Conservation (phyloP, 1,140 invertebrate genomes). For the Arion vulgaris region DNA sequence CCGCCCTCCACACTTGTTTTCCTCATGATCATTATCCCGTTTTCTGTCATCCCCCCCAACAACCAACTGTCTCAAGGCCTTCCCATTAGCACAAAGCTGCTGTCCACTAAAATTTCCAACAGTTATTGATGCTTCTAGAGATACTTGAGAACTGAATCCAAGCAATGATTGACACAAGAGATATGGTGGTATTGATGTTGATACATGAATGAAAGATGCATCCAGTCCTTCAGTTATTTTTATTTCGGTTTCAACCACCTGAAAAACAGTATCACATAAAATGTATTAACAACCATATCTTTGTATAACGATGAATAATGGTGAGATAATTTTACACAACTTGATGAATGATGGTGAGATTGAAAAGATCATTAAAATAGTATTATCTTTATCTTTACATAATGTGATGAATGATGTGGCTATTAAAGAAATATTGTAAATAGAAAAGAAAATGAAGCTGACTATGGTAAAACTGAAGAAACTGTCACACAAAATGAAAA, state of each 20-base stretch:
- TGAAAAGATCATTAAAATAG: too few relatives aligned
- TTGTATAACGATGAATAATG: too few relatives aligned
- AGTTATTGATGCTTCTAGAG: neutral
- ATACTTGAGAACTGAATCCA: constrained; percentile 18
- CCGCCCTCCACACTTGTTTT: neutral
- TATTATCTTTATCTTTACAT: too few relatives aligned
- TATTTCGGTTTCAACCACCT: constrained; percentile 44
- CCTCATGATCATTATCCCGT: neutral
- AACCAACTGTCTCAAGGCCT: constrained; percentile 48
- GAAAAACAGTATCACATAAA: neutral
- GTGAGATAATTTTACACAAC: too few relatives aligned
- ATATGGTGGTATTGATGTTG: constrained; percentile 47
- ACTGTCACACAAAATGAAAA: too few relatives aligned
- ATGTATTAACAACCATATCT: too few relatives aligned
- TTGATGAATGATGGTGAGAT: too few relatives aligned
- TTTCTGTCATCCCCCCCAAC: constrained; percentile 22
- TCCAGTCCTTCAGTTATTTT: constrained; percentile 47
- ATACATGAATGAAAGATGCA: constrained; percentile 34
- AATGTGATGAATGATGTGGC: too few relatives aligned
- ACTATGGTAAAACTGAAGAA: too few relatives aligned
- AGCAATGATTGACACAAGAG: constrained; percentile 42
- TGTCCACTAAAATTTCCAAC: constrained; percentile 40
- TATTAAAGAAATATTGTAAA: too few relatives aligned
- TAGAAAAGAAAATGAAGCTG: too few relatives aligned
- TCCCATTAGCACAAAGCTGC: constrained; percentile 48